These are phyloP conservation scores for Lagorchestes hirsutus DNA, from an alignment of 2,797 vertebrate genomes.

Conservation along the genomic window DNA sequence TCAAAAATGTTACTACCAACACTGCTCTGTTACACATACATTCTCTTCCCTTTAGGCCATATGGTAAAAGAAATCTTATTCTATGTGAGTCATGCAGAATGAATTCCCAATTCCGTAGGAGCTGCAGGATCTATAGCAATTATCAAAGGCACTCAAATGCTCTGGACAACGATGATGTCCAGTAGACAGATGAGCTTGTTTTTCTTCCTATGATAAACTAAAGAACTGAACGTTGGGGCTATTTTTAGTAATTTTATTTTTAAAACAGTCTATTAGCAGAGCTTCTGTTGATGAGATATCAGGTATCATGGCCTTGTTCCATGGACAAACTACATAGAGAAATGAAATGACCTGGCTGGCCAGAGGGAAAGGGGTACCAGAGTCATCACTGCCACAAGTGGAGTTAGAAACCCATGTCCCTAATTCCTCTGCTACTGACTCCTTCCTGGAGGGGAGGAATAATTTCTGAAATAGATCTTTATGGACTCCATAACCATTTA, in stretches of 20 bases:
- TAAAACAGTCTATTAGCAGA: constrained; percentile 46
- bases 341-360: constrained; percentile 12
- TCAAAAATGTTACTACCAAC: constrained; percentile 57
- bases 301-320: constrained; percentile 47
- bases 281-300: constrained; percentile 65
- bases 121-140: constrained; percentile 21
- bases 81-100: constrained; percentile 64
- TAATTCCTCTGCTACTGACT: background rate
- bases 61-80: constrained; percentile 68
- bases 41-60: constrained; percentile 68
- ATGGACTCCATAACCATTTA: background rate
- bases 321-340: background rate
- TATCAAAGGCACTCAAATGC: background rate
- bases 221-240: constrained; percentile 38
- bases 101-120: constrained; percentile 19
- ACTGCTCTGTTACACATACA: constrained; percentile 58
- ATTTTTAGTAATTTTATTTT: constrained; percentile 69
- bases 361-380: background rate
- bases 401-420: background rate
- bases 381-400: background rate
- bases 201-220: background rate
- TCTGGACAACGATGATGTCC: background rate
- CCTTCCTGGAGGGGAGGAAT: background rate
- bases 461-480: background rate
- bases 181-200: background rate